These are phyloP conservation scores for Procavia capensis DNA, from an alignment of 2,113 vertebrate genomes.

Conservation along the genomic window DNA sequence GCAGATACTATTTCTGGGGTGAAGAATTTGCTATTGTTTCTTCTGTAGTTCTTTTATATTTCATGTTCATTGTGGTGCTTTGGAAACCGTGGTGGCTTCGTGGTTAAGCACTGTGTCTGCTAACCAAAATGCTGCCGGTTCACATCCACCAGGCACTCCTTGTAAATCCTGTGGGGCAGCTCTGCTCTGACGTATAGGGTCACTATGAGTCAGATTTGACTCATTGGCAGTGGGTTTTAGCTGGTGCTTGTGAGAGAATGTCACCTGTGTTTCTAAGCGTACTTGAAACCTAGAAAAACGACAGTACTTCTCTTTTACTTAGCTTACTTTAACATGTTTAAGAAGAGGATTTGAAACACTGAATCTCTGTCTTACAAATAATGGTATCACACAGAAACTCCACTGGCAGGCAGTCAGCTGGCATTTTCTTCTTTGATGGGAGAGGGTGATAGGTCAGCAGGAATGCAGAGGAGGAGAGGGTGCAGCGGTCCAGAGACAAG, in stretches of 20 bases:
- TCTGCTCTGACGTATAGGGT: too few species aligned
- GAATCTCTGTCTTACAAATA: not conserved
- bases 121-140: too few species aligned
- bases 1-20: not conserved
- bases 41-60: not conserved
- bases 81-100: too few species aligned
- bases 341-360: not conserved
- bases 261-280: not conserved
- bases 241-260: not conserved
- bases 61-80: not conserved
- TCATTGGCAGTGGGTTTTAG: too few species aligned
- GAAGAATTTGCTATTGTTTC: not conserved
- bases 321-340: not conserved
- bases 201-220: too few species aligned
- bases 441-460: not conserved
- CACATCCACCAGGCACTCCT: too few species aligned
- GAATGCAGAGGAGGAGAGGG: not conserved
- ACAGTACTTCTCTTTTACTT: not conserved
- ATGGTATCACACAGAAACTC: not conserved
- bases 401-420: not conserved
- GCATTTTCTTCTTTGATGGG: not conserved
- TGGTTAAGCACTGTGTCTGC: too few species aligned
- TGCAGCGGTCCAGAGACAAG: constrained; percentile 46
- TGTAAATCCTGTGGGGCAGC: too few species aligned
- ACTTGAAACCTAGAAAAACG: not conserved